Conservation (phyloP, 2,888 invertebrate species). For the Gerris lacustris region DNA sequence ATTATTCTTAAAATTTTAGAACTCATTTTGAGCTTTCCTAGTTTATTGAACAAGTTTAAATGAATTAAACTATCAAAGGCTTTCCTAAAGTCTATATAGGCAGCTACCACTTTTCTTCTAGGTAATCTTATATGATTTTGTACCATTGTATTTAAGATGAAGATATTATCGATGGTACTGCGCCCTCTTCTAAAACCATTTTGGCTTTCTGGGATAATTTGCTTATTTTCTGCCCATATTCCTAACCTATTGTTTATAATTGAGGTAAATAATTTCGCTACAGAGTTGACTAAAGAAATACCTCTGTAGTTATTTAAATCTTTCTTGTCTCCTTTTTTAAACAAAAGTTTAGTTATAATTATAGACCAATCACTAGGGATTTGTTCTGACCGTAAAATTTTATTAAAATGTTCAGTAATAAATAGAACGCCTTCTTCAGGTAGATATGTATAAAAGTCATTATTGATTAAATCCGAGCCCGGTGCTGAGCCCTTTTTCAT, state of each 20-base stretch:
- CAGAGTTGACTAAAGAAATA: slow-evolving; percentile 3
- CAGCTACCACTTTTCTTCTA: no score
- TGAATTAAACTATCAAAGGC: no score
- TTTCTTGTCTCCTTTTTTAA: no score
- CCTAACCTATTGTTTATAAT: slow-evolving; percentile 4
- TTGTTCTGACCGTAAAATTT: neutral
- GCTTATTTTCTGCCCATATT: neutral
- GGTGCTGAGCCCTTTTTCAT: slow-evolving; percentile 9
- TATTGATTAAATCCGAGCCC: slow-evolving; percentile 6
- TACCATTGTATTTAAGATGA: no score
- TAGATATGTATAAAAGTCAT: no score
- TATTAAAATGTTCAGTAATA: slow-evolving; percentile 8
- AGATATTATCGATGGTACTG: slow-evolving; percentile 8
- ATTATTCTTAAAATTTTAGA: no score
- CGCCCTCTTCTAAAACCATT: slow-evolving; percentile 15
- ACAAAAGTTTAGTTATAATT: slow-evolving; percentile 2
- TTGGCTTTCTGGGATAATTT: slow-evolving; percentile 14
- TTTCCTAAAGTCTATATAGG: no score
- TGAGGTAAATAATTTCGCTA: slow-evolving; percentile 9
- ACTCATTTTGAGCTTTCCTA: no score
- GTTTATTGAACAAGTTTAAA: no score
- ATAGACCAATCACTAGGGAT: slow-evolving; percentile 6
- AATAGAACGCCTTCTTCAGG: neutral
- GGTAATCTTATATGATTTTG: no score
- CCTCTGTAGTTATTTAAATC: slow-evolving; percentile 16